Percentiles rank a stretch among this genome's conserved stretches.
Conservation (phyloP, 2,113 vertebrate genomes). For the Leptobrachium ailaonicum region DNA sequence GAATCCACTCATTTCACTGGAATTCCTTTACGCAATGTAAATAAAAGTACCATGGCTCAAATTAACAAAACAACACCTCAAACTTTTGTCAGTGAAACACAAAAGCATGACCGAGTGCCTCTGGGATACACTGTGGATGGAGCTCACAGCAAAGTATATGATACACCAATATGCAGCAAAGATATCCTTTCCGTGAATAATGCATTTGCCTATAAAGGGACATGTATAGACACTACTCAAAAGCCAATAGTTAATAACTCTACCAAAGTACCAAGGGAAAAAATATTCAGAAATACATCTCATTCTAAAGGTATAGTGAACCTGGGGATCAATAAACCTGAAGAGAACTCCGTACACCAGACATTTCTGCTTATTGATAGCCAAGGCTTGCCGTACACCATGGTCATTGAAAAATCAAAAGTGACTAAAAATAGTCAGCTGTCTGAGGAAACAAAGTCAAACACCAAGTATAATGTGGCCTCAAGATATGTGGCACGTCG, state of each 20-base stretch:
- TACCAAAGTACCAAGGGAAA: not conserved
- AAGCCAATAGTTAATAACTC: not conserved
- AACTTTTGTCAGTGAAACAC: not conserved
- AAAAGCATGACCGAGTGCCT: not conserved
- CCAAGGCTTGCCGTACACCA: constrained; percentile 61
- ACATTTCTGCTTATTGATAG: constrained; percentile 61
- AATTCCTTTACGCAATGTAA: constrained; percentile 22
- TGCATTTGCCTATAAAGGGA: not conserved
- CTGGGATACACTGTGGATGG: not conserved
- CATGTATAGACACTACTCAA: not conserved
- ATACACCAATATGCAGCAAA: not conserved
- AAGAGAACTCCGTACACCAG: not conserved
- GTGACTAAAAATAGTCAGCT: not conserved
- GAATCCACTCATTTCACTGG: not conserved
- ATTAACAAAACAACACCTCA: not conserved
- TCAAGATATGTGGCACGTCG: constrained; percentile 52
- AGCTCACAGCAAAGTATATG: not conserved
- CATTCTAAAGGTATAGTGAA: not conserved
- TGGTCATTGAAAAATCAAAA: constrained; percentile 55
- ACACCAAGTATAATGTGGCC: not conserved
- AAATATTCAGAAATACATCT: not conserved
- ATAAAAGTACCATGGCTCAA: not conserved
- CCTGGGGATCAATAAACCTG: not conserved
- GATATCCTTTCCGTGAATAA: constrained; percentile 5
- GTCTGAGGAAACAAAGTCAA: not conserved